Conservation (phyloP, 1,140 invertebrate species). For the Zaprionus davidi region DNA sequence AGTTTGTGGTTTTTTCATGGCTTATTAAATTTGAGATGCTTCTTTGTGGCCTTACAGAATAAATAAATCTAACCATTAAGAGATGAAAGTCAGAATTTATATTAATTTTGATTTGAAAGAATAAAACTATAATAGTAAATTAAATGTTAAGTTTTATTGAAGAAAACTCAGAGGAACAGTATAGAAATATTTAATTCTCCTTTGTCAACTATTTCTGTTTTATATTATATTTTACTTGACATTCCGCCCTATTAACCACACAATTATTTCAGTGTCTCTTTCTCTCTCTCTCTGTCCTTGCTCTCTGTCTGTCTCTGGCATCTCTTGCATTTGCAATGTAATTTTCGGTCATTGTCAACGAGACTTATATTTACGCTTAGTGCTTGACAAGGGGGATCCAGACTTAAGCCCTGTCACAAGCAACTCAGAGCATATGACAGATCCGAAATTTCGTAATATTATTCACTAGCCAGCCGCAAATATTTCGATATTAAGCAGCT, state of each 20-base stretch:
- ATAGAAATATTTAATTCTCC: neutral
- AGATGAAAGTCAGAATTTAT: no score
- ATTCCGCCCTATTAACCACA: neutral
- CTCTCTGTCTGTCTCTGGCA: neutral
- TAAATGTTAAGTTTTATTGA: no score
- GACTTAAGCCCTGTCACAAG: conserved; percentile 17
- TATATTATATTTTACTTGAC: neutral
- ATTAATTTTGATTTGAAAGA: no score
- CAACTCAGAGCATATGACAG: conserved; percentile 16
- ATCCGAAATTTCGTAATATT: conserved; percentile 2
- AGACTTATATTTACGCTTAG: conserved; percentile 21
- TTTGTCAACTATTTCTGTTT: neutral
- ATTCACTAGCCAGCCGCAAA: conserved; percentile 25
- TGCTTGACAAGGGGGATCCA: conserved; percentile 12
- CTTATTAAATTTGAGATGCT: no score
- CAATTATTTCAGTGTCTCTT: neutral
- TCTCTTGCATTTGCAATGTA: conserved; percentile 11
- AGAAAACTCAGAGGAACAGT: no score
- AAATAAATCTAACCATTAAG: no score
- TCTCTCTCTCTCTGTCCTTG: neutral
- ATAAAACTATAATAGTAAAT: no score
- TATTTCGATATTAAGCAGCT: conserved; percentile 51
- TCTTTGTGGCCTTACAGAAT: no score
- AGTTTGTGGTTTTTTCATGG: no score
- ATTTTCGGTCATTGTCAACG: conserved; percentile 28